Evolutionary conservation across 2,113 vertebrate genomes (phyloP).

Genomic region (Mormyrus lacerda): DNA sequence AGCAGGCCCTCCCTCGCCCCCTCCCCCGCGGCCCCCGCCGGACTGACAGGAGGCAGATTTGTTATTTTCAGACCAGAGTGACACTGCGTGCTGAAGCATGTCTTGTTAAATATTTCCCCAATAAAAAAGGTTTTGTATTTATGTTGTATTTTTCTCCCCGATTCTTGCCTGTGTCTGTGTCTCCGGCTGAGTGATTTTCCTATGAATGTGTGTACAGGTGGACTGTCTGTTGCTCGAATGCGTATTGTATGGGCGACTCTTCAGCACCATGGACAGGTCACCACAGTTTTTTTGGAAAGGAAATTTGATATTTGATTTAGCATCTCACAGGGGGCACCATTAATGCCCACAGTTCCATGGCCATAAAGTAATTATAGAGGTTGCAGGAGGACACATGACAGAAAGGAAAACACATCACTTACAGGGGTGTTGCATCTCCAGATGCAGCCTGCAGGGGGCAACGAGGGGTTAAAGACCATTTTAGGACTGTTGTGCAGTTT

Average conservation of each 20-base stretch:
- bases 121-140: neutral
- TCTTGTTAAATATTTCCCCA: conserved; percentile 3
- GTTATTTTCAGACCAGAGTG: neutral
- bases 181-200: neutral
- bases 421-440: neutral
- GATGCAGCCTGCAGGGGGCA: neutral
- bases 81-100: neutral
- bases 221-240: neutral
- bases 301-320: neutral
- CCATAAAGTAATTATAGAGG: neutral
- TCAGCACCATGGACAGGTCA: conserved; percentile 9
- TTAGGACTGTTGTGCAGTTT: neutral
- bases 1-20: neutral
- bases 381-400: neutral
- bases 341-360: neutral
- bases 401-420: neutral
- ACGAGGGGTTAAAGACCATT: neutral
- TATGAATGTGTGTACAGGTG: neutral
- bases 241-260: neutral
- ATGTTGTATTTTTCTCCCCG: neutral
- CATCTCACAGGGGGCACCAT: neutral
- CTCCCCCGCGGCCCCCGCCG: neutral
- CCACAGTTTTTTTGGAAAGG: too few relatives aligned
- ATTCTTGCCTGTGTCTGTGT: neutral
- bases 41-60: neutral